phyloP scores from a whole-genome alignment of 2,888 invertebrate genomes.

The Pachycephus smyrnensis region DNA sequence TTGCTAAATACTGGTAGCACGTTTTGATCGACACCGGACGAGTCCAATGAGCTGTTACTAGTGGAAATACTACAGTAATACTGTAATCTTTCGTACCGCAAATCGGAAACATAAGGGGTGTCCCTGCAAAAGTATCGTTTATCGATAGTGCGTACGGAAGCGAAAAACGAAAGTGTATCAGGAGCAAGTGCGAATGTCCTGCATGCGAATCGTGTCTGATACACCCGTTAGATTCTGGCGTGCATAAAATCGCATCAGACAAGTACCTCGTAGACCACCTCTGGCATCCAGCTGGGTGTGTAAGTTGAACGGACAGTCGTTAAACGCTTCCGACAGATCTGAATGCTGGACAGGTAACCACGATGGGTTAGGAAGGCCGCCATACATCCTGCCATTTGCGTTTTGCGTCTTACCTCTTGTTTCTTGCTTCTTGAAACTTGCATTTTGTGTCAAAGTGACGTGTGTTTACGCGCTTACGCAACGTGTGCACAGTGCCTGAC shows the following conservation, averaged over 20 bases:
- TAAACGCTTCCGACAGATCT: constrained; percentile 45
- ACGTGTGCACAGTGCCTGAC: background rate
- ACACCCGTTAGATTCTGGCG: constrained; percentile 41
- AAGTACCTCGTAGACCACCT: constrained; percentile 32
- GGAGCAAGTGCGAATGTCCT: too few species aligned
- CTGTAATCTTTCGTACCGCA: too few species aligned
- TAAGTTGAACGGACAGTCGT: constrained; percentile 39
- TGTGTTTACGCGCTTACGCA: background rate
- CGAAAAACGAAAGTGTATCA: too few species aligned
- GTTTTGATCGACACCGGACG: too few species aligned
- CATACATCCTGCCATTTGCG: background rate
- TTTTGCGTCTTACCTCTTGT: background rate
- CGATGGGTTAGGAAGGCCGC: constrained; percentile 10
- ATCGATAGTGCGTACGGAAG: too few species aligned
- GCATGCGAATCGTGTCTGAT: constrained; percentile 19
- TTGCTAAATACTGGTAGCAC: too few species aligned
- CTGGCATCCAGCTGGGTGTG: constrained; percentile 32
- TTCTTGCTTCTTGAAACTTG: background rate
- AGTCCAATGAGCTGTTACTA: too few species aligned
- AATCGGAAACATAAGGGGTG: too few species aligned
- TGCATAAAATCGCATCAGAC: constrained; percentile 36
- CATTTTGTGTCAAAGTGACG: background rate
- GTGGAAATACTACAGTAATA: too few species aligned
- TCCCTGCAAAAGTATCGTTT: too few species aligned
- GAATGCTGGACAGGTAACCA: constrained; percentile 30